Conservation (phyloP, 2,888 invertebrate genomes). For the Notodonta ziczac region DNA sequence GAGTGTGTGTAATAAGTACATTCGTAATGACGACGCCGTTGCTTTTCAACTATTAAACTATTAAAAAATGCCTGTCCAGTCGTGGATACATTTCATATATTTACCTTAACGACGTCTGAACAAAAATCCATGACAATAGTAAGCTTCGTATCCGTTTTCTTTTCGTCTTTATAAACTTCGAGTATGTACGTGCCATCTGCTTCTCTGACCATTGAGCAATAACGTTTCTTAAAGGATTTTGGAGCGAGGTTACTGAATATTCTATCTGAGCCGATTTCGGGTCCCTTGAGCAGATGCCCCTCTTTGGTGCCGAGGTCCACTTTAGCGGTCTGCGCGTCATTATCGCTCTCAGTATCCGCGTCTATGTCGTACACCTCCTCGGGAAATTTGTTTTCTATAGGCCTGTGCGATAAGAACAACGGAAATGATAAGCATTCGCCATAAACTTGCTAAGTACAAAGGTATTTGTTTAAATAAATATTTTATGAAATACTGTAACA, state of each 20-base stretch:
- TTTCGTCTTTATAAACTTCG: conserved; percentile 96
- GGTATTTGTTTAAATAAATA: conserved; percentile 3
- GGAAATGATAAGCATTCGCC: conserved; percentile 24
- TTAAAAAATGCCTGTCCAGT: background rate
- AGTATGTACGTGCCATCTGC: conserved; percentile 96
- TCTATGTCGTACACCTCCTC: conserved; percentile 96
- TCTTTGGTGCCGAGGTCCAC: conserved; percentile 93
- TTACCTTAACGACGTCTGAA: conserved; percentile 93
- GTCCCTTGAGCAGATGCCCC: conserved; percentile 95
- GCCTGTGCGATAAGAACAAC: conserved; percentile 47
- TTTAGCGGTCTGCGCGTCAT: conserved; percentile 88
- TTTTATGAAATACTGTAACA: conserved; percentile 20
- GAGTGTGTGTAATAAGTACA: no score
- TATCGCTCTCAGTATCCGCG: conserved; percentile 92
- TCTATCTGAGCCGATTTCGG: conserved; percentile 94
- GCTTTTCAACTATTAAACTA: background rate
- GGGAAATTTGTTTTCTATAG: conserved; percentile 71
- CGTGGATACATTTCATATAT: conserved; percentile 26
- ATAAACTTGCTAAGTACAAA: conserved; percentile 13
- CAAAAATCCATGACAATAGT: conserved; percentile 98
- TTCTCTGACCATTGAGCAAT: conserved; percentile 95
- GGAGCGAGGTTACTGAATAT: conserved; percentile 96
- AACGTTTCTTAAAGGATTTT: conserved; percentile 95
- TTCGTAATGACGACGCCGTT: no score
- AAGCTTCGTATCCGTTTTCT: conserved; percentile 95